phyloP scores from a whole-genome alignment of 1,140 invertebrate genomes.

The Anastatus disparis region DNA sequence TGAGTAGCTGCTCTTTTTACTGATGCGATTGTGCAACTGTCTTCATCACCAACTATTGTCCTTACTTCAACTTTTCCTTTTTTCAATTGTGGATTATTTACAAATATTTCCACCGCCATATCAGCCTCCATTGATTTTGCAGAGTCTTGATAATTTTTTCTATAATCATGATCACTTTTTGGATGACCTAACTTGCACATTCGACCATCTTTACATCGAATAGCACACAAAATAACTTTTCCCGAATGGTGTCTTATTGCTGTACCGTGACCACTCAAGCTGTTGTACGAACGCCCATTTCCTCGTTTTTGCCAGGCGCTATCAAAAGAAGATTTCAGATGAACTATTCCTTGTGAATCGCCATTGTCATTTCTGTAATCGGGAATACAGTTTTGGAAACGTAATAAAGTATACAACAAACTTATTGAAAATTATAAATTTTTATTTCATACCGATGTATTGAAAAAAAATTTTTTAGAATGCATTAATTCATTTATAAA shows the following conservation, averaged over 20 bases:
- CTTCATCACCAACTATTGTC: slow-evolving; percentile 40
- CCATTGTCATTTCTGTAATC: background rate
- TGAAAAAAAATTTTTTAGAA: background rate
- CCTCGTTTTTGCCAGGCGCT: no score
- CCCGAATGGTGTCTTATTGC: background rate
- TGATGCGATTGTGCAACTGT: slow-evolving; percentile 22
- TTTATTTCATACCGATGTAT: background rate
- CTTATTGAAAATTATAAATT: background rate
- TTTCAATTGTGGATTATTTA: slow-evolving; percentile 16
- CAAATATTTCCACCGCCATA: slow-evolving; percentile 38
- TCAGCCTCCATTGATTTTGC: no score
- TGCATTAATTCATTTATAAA: no score
- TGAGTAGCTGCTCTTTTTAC: slow-evolving; percentile 3
- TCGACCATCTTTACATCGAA: slow-evolving; percentile 12
- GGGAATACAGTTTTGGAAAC: background rate
- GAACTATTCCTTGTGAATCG: background rate
- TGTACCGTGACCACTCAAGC: background rate
- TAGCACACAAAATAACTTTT: no score
- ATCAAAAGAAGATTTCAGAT: background rate
- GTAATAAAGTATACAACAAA: background rate
- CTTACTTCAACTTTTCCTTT: slow-evolving; percentile 18
- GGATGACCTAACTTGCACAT: background rate
- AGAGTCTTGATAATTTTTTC: no score
- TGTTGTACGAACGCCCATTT: background rate
- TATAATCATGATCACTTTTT: slow-evolving; percentile 27